phyloP scores from a whole-genome alignment of 2,888 invertebrate species.

The Caenorhabditis panamensis region DNA sequence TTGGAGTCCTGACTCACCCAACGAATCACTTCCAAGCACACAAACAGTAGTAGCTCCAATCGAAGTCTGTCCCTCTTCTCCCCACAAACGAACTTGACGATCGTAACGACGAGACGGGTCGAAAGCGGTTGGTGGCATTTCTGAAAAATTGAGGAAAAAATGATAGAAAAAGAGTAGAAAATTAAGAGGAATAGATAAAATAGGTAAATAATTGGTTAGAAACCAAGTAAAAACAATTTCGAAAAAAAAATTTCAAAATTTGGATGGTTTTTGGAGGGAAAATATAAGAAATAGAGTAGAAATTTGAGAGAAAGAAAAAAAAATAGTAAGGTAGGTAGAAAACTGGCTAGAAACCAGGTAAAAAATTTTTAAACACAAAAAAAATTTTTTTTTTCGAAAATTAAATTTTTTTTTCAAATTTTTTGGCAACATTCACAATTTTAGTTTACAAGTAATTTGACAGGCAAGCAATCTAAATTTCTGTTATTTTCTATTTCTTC shows the following conservation, averaged over 20 bases:
- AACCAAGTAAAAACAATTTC: neutral
- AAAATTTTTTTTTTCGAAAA: neutral
- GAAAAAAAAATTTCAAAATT: constrained; percentile 1
- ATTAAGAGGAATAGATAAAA: neutral
- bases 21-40: constrained; percentile 84
- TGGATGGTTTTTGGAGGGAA: no score
- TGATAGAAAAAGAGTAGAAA: neutral
- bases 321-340: neutral
- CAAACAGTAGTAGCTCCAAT: constrained; percentile 93
- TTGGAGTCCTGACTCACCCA: constrained; percentile 39
- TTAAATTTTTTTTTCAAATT: neutral
- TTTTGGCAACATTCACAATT: no score
- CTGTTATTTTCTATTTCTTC: constrained; percentile 9
- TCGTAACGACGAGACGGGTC: constrained; percentile 84
- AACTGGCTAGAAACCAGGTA: no score
- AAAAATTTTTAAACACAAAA: neutral
- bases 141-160: neutral
- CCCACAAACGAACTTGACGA: constrained; percentile 93
- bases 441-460: no score
- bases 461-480: neutral
- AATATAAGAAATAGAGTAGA: no score
- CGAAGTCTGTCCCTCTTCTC: constrained; percentile 94
- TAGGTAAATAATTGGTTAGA: neutral
- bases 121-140: neutral
- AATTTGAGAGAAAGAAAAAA: neutral